These are phyloP conservation scores for Spheniscus mendiculus DNA, from an alignment of 2,113 vertebrate species.

Conservation along the genomic window DNA sequence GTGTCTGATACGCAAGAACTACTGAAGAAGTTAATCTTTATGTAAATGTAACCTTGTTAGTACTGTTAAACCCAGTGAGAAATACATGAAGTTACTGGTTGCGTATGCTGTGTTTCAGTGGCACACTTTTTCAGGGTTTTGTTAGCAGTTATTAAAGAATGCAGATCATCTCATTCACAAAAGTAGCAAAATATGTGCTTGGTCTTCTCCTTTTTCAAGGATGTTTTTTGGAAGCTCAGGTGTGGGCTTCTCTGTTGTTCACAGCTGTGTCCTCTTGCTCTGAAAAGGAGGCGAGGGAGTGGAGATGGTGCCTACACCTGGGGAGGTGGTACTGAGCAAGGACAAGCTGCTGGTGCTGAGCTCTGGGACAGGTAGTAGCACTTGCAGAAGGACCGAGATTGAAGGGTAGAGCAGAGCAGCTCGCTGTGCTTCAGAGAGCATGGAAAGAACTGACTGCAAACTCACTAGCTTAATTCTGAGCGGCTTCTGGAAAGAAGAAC, in stretches of 20 bases:
- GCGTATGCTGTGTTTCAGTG: not conserved
- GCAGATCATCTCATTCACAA: not conserved
- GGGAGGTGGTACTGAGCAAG: not conserved
- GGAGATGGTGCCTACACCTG: not conserved
- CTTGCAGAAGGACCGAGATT: not conserved
- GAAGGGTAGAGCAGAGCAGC: accelerated
- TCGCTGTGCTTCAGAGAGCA: not conserved
- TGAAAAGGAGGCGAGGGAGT: accelerated
- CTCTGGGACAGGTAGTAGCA: not conserved
- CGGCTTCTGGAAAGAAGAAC: not conserved
- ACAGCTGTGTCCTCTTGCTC: not conserved
- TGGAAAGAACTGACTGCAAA: not conserved
- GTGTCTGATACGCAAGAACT: not conserved
- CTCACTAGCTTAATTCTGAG: not conserved
- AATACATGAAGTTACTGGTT: not conserved
- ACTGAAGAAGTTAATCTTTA: not conserved
- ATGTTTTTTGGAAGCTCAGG: not conserved
- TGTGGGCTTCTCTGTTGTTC: not conserved
- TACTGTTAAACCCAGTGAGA: not conserved
- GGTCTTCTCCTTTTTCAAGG: not conserved
- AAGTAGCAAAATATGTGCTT: not conserved
- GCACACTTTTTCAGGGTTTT: not conserved
- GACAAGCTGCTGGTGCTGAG: not conserved
- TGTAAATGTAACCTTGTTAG: not conserved
- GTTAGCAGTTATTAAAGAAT: not conserved